Evolutionary conservation across 1,140 invertebrate species (phyloP).

Genomic region (Colletes latitarsis): DNA sequence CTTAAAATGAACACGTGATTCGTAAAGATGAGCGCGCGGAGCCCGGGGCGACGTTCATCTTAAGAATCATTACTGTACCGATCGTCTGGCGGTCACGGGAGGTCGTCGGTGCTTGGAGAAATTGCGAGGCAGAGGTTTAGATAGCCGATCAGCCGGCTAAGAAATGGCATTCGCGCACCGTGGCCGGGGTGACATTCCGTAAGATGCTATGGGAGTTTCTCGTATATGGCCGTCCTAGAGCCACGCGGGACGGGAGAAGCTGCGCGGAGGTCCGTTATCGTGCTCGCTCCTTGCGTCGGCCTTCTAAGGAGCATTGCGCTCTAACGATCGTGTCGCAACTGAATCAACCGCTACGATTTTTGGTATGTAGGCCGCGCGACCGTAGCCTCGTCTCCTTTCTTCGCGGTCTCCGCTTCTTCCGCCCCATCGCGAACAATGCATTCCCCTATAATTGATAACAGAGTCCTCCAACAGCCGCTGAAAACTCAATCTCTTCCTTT

Average conservation of each 20-base stretch:
- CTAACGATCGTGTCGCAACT: constrained; percentile 60
- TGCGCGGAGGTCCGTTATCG: constrained; percentile 68
- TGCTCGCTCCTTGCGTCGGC: constrained; percentile 57
- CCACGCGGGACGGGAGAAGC: constrained; percentile 32
- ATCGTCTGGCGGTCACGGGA: constrained; percentile 2
- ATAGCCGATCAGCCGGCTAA: constrained; percentile 15
- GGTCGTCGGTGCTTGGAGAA: constrained; percentile 22
- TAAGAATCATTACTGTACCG: too few species aligned
- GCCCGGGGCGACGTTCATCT: too few species aligned
- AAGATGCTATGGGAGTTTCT: constrained; percentile 68
- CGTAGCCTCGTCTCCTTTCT: constrained; percentile 3
- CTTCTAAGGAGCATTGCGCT: constrained; percentile 62
- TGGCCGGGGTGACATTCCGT: constrained; percentile 68
- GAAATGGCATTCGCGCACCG: constrained; percentile 40
- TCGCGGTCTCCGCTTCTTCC: neutral
- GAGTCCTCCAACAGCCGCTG: neutral
- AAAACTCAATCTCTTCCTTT: too few species aligned
- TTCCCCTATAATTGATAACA: neutral
- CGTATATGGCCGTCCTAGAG: constrained; percentile 69
- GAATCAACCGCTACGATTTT: constrained; percentile 26
- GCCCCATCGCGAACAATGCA: neutral
- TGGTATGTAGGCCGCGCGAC: constrained; percentile 35
- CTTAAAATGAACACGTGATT: too few species aligned
- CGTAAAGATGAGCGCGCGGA: too few species aligned
- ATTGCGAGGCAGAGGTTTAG: constrained; percentile 22